Conservation (phyloP, 2,888 invertebrate species). For the Hemithea aestivaria region DNA sequence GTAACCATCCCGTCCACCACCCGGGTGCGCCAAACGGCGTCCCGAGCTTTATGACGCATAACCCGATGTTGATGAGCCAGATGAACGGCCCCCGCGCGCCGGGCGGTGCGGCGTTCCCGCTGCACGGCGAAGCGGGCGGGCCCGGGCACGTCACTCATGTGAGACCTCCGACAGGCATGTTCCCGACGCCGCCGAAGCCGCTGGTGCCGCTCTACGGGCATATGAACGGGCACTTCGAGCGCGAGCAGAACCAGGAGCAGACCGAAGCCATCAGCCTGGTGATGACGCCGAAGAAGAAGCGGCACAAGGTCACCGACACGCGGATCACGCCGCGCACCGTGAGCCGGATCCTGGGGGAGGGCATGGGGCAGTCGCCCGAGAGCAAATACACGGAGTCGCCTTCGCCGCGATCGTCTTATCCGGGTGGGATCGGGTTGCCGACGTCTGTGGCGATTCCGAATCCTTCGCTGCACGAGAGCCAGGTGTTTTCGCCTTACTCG, state of each 20-base stretch:
- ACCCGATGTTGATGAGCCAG: constrained; percentile 72
- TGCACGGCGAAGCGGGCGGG: constrained; percentile 82
- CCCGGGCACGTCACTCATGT: constrained; percentile 66
- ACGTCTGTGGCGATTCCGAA: constrained; percentile 98
- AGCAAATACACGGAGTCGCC: constrained; percentile 82
- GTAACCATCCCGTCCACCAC: constrained; percentile 77
- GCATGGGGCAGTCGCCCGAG: constrained; percentile 84
- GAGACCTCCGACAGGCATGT: constrained; percentile 85
- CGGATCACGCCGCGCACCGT: constrained; percentile 94
- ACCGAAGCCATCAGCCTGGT: constrained; percentile 97
- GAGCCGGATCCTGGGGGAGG: constrained; percentile 90
- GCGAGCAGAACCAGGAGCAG: constrained; percentile 89
- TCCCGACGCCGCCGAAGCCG: constrained; percentile 91
- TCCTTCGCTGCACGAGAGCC: constrained; percentile 96
- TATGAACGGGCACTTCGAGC: constrained; percentile 82
- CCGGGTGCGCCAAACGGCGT: constrained; percentile 66
- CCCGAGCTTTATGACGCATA: constrained; percentile 65
- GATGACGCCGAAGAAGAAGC: constrained; percentile 96
- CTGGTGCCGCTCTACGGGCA: constrained; percentile 82
- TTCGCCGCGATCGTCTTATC: constrained; percentile 84
- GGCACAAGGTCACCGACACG: constrained; percentile 98
- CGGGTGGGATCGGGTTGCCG: constrained; percentile 93
- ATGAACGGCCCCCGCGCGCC: constrained; percentile 81
- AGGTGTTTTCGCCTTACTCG: constrained; percentile 94
- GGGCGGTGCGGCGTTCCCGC: constrained; percentile 82